Base-by-base conservation (phyloP, 1,140 invertebrate species). In the Lasaia peninsularis region DNA sequence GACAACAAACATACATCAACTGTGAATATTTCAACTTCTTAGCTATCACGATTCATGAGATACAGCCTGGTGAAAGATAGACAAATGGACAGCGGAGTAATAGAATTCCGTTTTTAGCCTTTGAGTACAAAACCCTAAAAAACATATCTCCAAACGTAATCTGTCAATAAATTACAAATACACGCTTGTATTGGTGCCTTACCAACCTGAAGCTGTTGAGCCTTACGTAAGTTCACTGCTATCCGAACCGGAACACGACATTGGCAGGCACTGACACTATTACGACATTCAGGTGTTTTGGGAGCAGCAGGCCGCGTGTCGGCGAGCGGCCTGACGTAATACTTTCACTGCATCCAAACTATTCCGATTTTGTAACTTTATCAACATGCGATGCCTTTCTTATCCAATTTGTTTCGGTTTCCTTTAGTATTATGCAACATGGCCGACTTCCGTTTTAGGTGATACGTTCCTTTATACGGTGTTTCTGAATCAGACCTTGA, bases 321-420 rank as follows among this genome's bases (percentile, higher is more conserved):
- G 12, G 10, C 20, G 16, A 4, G 28, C 3, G 4, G 48, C 32
- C 18, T 74, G 69, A 79, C 73, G 70, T 57, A 78, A 80, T 63
- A 62, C 74, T 79, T 81, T 81, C 76, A 75, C 78, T 11, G 33
- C 37, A 71, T 70, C 66, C 70, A 63, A 64, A 65, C 67, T 64
- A 77, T 73, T 66, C 66, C 72, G 71, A 78, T 78, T 75, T 74
- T 80, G 67, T 80, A 83, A 83, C 78, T 77, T 71, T 71, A 77
- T 65, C 64, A 69, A 72, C 80, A 80, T 80, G 67, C 67, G 61
- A 37, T 54, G 52, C 52, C 52, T 54, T 54, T 54, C 52, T 20
- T 34, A 20, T 54, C 18, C 52, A 32, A 35, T 53, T 34, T 33
- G 52, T 67, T 65, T 76, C 58, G 58, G 71, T 79, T 78, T 78